Evolutionary conservation across 1,140 invertebrate species (phyloP).

Genomic region (Euura saliciscinereae): DNA sequence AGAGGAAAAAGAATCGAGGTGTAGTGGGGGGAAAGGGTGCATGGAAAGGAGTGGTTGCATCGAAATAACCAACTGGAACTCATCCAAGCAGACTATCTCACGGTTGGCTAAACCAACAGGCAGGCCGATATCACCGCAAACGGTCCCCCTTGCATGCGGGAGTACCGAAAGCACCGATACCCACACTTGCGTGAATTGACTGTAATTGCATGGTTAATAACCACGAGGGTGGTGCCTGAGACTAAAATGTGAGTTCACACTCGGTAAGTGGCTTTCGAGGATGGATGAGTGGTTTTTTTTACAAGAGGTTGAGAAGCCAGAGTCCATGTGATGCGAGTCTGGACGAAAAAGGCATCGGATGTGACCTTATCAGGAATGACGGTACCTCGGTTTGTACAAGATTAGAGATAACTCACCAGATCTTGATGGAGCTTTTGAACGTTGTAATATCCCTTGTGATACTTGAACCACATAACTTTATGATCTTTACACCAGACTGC

Average conservation of each 20-base stretch:
- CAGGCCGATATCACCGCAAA: neutral
- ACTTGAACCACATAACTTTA: conserved; percentile 48
- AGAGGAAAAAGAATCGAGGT: conserved; percentile 8
- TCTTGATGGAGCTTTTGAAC: conserved; percentile 43
- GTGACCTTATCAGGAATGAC: no score
- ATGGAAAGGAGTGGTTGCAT: conserved; percentile 23
- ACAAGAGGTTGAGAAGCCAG: no score
- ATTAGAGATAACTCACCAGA: conserved; percentile 37
- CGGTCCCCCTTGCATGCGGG: neutral
- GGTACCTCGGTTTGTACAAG: no score
- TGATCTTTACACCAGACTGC: neutral
- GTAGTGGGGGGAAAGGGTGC: neutral
- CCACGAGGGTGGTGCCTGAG: neutral
- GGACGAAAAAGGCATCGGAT: no score
- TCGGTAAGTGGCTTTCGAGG: no score
- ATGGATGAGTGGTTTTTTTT: no score
- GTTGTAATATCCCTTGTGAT: conserved; percentile 51
- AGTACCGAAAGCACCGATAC: neutral
- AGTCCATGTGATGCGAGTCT: no score
- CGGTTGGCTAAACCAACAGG: neutral
- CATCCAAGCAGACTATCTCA: conserved; percentile 38
- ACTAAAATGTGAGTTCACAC: no score
- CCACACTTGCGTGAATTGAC: neutral
- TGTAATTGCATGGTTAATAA: neutral
- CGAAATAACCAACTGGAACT: conserved; percentile 46